Conservation (phyloP, 1,140 invertebrate species). For the Diprion similis region DNA sequence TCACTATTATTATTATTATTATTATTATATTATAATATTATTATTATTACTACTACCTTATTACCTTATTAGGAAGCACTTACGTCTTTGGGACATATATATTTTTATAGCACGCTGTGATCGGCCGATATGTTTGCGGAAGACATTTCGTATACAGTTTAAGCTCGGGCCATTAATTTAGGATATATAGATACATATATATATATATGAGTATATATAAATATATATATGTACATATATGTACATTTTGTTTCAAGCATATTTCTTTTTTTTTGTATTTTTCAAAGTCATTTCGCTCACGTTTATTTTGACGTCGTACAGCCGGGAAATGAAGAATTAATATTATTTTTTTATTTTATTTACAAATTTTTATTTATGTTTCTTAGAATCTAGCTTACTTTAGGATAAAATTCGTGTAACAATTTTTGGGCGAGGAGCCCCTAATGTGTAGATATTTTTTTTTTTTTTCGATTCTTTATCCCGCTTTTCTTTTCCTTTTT, state of each 20-base stretch:
- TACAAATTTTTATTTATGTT: constrained; percentile 1
- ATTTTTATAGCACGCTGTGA: constrained; percentile 1
- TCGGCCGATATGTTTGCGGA: background rate
- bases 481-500: background rate
- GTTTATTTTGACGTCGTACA: background rate
- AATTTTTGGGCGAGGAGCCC: background rate
- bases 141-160: background rate
- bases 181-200: background rate
- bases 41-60: no score
- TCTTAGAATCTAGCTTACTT: background rate
- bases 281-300: background rate
- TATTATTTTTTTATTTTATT: background rate
- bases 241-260: background rate
- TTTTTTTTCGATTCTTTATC: background rate
- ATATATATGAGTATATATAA: background rate
- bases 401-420: background rate
- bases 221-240: background rate
- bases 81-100: no score
- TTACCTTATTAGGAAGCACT: no score
- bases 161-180: background rate
- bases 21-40: background rate
- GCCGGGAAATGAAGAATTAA: background rate
- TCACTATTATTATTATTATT: constrained; percentile 11
- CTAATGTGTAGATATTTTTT: background rate
- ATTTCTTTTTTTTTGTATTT: background rate